Evolutionary conservation across 2,113 vertebrate species (phyloP), one percentile per base, ranked within the genome.

Genomic region (Mormyrus iriodes): DNA sequence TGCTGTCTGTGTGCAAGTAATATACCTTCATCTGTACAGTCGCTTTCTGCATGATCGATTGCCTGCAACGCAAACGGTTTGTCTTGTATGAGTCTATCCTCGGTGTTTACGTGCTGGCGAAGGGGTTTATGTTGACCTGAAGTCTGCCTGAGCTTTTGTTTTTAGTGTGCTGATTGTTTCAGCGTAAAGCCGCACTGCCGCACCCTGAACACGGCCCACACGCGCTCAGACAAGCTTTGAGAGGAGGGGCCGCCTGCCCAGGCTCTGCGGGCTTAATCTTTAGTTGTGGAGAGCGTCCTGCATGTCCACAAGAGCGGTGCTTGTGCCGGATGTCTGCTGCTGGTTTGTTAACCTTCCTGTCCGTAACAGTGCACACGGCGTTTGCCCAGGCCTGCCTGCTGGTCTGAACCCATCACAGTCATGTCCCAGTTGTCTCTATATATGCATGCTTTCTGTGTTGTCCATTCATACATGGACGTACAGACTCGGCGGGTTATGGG

Each of bases 21-120:
- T 85, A 48, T n/a, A 85, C 46, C 24, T 51, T 85, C 83, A n/a
- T 85, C n/a, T 85, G 44, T 51, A 85, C 83, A 85, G n/a, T 51
- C 21, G 48, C 48, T 51, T 51, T 85, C 83, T 85, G 48, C 83
- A n/a, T 84, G 82, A 84, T 46, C 39, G 82, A 84, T 84, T 48
- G 46, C 82, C 46, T 21, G 39, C 44, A n/a, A 31, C 46, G 15
- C 44, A 48, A 85, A 85, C 83, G 44, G 44, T 85, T 49, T 85
- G 44, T n/a, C 83, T n/a, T 27, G 83, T 85, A 85, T n/a, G 8
- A 49, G 44, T 85, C 83, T 51, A 85, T 51, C 48, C 83, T 85
- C 21, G 15, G 10, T 85, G 42, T 85, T 85, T 44, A 85, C 21
- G 44, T 27, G 48, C 48, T 17, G 73, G 73, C 73, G 15, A 42